Evolutionary conservation across 1,140 invertebrate genomes (phyloP).

Genomic region (Hylaeus anthracinus): DNA sequence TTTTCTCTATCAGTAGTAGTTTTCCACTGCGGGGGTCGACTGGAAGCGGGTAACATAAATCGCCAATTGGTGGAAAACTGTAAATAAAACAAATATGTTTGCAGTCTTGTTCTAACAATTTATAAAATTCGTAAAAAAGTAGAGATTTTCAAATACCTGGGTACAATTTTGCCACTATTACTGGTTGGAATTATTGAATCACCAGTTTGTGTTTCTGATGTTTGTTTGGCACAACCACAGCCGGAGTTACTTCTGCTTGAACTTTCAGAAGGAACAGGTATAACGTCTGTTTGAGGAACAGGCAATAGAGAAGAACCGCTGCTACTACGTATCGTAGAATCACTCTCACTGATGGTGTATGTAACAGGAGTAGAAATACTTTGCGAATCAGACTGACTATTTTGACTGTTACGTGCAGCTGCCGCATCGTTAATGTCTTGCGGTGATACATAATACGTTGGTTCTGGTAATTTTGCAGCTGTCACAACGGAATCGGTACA

Average conservation of each 20-base stretch:
- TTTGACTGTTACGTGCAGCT: neutral
- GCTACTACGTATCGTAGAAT: neutral
- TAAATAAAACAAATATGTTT: neutral
- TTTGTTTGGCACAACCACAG: slow-evolving; percentile 42
- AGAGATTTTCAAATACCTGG: slow-evolving; percentile 38
- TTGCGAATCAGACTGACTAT: neutral
- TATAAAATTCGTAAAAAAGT: neutral
- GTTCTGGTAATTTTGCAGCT: slow-evolving; percentile 51
- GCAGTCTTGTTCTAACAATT: neutral
- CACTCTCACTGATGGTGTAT: neutral
- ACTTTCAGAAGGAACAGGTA: neutral
- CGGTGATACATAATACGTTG: slow-evolving; percentile 36
- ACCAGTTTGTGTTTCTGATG: neutral
- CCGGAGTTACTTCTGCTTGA: neutral
- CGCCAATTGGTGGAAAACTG: slow-evolving; percentile 58
- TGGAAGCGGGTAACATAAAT: slow-evolving; percentile 47
- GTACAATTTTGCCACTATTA: slow-evolving; percentile 39
- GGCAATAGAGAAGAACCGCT: neutral
- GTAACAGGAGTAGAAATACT: neutral
- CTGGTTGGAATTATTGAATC: neutral
- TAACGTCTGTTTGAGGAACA: neutral
- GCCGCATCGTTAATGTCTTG: slow-evolving; percentile 53
- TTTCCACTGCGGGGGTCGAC: slow-evolving; percentile 13
- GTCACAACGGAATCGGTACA: slow-evolving; percentile 46
- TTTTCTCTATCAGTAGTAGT: slow-evolving; percentile 13